phyloP scores from a whole-genome alignment of 2,888 invertebrate genomes.

The Himalopsyche kuldschensis region DNA sequence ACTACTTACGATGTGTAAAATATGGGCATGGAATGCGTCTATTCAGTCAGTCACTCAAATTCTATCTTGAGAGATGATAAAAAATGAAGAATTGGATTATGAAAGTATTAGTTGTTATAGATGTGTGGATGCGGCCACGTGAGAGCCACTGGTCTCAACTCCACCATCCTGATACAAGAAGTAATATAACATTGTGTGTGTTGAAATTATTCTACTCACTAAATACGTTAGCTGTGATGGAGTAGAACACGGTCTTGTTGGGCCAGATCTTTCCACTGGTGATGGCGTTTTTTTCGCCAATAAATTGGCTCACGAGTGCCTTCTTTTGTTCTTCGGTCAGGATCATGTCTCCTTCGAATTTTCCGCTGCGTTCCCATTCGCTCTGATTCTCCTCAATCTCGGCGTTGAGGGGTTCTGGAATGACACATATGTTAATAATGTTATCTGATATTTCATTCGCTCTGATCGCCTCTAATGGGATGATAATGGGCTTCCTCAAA shows the following conservation, averaged over 20 bases:
- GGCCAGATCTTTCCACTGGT: constrained; percentile 45
- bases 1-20: no score
- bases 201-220: background rate
- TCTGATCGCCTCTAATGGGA: constrained; percentile 18
- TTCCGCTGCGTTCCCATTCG: constrained; percentile 57
- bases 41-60: no score
- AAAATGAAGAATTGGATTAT: no score
- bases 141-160: no score
- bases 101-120: no score
- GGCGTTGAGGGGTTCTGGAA: background rate
- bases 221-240: constrained; percentile 8
- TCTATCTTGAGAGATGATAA: no score
- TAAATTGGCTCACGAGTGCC: constrained; percentile 51
- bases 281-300: constrained; percentile 52
- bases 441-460: no score
- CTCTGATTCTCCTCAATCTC: constrained; percentile 41
- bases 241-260: constrained; percentile 53
- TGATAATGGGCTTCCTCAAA: constrained; percentile 33
- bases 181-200: no score
- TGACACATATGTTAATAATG: no score
- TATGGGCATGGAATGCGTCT: no score
- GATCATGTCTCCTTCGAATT: constrained; percentile 59
- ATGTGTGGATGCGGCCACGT: no score
- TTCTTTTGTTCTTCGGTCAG: constrained; percentile 54
- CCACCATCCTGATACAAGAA: no score